These are phyloP conservation scores for Tetragonula clypearis DNA, from an alignment of 1,140 invertebrate species.

Conservation along the genomic window DNA sequence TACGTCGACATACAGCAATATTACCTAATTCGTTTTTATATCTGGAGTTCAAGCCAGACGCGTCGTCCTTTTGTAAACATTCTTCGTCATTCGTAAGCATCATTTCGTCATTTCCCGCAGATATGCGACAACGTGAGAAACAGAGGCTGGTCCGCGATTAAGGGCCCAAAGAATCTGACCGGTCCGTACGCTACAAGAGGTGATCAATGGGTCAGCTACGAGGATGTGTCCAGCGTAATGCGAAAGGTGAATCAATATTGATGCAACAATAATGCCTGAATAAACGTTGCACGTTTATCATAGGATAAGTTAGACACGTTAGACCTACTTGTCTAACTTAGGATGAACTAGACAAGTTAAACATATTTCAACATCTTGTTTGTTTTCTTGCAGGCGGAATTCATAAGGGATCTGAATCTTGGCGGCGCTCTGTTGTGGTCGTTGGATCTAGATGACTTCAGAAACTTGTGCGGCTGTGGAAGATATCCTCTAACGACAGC, in stretches of 20 bases:
- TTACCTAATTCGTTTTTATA: not conserved
- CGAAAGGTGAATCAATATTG: conserved; percentile 83
- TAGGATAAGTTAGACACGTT: not conserved
- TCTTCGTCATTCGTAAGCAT: not conserved
- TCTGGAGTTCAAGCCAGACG: not conserved
- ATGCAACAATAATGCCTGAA: not conserved
- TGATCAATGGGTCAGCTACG: conserved; percentile 96
- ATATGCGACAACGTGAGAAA: conserved; percentile 88
- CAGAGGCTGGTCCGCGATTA: conserved; percentile 65
- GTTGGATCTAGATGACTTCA: conserved; percentile 94
- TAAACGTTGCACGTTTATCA: not conserved
- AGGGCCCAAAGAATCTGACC: conserved; percentile 84
- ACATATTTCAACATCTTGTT: not conserved
- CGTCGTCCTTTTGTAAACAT: no score
- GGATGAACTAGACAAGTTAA: no score
- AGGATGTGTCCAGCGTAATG: conserved; percentile 88
- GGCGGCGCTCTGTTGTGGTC: conserved; percentile 95
- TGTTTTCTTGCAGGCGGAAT: conserved; percentile 71
- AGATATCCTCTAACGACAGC: conserved; percentile 88
- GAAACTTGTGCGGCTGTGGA: conserved; percentile 89
- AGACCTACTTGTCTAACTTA: no score
- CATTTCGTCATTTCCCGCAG: conserved; percentile 74
- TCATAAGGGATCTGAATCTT: conserved; percentile 85
- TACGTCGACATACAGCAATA: not conserved
- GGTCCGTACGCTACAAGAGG: conserved; percentile 90